Base-by-base conservation (phyloP, 64 coral and sea anemone species). In the Porites australiensis region DNA sequence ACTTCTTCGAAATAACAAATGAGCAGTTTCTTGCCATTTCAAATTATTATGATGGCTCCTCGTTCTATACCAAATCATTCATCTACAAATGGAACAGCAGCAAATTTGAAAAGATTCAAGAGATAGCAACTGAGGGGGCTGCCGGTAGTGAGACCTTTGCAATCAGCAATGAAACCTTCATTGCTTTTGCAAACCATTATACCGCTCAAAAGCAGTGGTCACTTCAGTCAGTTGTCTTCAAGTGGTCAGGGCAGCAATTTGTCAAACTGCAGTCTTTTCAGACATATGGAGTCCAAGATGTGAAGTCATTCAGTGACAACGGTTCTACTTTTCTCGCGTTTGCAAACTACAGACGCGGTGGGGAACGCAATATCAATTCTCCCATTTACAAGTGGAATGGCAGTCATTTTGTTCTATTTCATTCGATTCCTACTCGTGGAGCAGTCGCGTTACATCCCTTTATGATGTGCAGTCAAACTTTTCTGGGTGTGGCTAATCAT, bases 291-390 rank as follows among this genome's bases (percentile, higher is more conserved):
- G 79, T 15, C 8, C 70, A 45, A 11, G 89, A 91, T 65, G 65
- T 91, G 64, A 59, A 72, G 44, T 70, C 89, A 27, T 83, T 91
- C 47, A 83, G 50, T 13, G 50, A 73, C 57, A 91, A 91, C 43
- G 89, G 77, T 27, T 65, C 83, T 12, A 91, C 73, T 37, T 91
- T 83, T 37, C 53, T 91, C 10, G 79, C 68, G 46, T 79, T 74
- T 15, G 72, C 82, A 49, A 83, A 74, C 62, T 73, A 75, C 9
- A 53, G 58, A 0, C 8, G 8, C 7, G 4, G 7, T 7, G 6
- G 61, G 1, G 8, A 46, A n/a, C 12, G 47, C 48, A 85, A 85
- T 44, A 65, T 66, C 18, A 6, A 50, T 14, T 67, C 82, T 11
- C n/a, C 15, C 27, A 68, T 85, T 50, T 85, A 20, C 14, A 85